Conservation (phyloP, 1,140 invertebrate species). For the Mamestra configurata region DNA sequence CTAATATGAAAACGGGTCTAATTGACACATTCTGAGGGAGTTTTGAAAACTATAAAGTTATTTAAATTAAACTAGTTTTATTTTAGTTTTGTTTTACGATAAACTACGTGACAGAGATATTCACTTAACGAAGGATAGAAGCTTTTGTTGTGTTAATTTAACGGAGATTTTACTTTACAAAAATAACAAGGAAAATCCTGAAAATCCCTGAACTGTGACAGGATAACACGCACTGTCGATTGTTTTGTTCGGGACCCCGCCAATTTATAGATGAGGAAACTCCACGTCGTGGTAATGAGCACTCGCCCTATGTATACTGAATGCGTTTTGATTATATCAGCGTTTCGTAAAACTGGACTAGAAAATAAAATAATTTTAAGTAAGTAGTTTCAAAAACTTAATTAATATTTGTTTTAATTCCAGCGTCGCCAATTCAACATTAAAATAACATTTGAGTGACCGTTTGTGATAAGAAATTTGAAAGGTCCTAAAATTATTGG, state of each 20-base stretch:
- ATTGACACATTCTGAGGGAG: conserved; percentile 14
- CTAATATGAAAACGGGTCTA: conserved; percentile 1
- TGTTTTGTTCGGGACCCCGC: background rate
- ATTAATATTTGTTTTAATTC: too few relatives aligned
- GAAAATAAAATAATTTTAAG: too few relatives aligned
- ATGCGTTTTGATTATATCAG: conserved; percentile 3
- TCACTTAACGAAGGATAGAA: conserved; percentile 16
- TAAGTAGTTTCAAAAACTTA: too few relatives aligned
- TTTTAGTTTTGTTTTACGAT: background rate
- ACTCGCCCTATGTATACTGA: background rate
- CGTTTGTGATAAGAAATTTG: too few relatives aligned
- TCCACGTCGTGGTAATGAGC: background rate
- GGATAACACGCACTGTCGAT: conserved; percentile 21
- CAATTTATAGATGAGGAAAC: background rate
- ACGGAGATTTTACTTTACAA: background rate
- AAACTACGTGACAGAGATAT: background rate
- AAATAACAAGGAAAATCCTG: conserved; percentile 13
- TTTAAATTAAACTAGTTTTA: conserved; percentile 29
- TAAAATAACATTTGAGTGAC: too few relatives aligned
- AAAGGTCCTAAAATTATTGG: too few relatives aligned
- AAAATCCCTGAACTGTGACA: conserved; percentile 2
- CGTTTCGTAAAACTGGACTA: background rate
- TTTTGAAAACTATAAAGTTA: background rate
- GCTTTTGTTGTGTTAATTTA: background rate
- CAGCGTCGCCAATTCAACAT: too few relatives aligned